Evolutionary conservation across 2,113 vertebrate genomes (phyloP).

Genomic region (Salvelinus sp.): DNA sequence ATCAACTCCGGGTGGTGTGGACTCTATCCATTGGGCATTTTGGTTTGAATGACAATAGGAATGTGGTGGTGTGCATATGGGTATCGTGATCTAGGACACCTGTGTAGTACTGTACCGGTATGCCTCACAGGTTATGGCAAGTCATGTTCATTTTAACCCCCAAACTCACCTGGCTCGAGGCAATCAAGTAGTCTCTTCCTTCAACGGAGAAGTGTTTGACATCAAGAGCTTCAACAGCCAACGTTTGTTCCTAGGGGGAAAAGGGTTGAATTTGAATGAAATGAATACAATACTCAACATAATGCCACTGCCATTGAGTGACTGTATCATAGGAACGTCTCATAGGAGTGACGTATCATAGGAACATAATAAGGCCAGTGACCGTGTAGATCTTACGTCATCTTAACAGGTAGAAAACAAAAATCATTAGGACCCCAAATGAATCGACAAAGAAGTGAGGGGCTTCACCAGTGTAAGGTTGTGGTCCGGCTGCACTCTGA

Average conservation of each 20-base stretch:
- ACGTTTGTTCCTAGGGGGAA: conserved; percentile 80
- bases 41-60: background rate
- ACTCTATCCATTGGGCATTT: background rate
- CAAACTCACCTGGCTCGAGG: conserved; percentile 73
- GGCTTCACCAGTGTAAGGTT: conserved; percentile 80
- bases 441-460: background rate
- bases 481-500: conserved; percentile 73
- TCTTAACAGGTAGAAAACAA: too few species aligned
- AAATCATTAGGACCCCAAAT: too few species aligned
- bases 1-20: background rate
- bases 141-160: background rate
- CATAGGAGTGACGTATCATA: too few species aligned
- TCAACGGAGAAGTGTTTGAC: conserved; percentile 81
- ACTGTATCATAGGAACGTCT: too few species aligned
- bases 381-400: too few species aligned
- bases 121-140: background rate
- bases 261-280: background rate
- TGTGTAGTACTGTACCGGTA: background rate
- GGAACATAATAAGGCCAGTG: too few species aligned
- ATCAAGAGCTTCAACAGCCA: conserved; percentile 75
- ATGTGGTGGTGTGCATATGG: background rate
- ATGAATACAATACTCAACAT: background rate
- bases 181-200: conserved; percentile 82
- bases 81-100: background rate
- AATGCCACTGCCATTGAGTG: too few species aligned